Evolutionary conservation across 2,888 invertebrate genomes (phyloP), one percentile per base, ranked within the genome.

Genomic region (Gari tellinella): DNA sequence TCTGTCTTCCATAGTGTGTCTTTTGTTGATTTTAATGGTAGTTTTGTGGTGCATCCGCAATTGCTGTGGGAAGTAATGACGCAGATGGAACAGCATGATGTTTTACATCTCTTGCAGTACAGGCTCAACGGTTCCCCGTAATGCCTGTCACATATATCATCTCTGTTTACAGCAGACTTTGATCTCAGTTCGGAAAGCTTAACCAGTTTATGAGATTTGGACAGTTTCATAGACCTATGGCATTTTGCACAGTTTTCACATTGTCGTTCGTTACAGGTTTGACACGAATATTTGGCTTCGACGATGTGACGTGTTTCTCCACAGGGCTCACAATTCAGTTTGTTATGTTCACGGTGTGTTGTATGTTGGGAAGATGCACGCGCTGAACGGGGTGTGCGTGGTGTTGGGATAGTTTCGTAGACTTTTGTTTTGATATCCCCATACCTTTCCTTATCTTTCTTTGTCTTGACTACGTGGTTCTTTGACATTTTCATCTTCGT

Each of bases 211-310:
- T 78, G 78, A 1, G 63, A 31, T 43, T 74, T 78, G 0, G 78
- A 63, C 62, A 78, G 64, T 55, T 74, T 73, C 78, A 78, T 78
- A 21, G 52, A 67, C 14, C 63, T 53, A 21, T 78, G 78, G 37
- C 73, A 74, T 26, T 51, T 48, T 15, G 48, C 51, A 37, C 78
- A 78, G n/a, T 78, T 73, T 7, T 60, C 58, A 46, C 78, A 78
- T 5, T 74, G 46, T 17, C 64, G 58, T 37, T 78, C 78, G 2
- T 67, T 67, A 40, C 78, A 78, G 21, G 41, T 60, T 21, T 74
- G 66, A 45, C 78, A 78, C 14, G 66, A 38, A 25, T 55, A 68
- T 26, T 48, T 67, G 14, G 78, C 78, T 26, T 55, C 46, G 17
- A 37, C 56, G 0, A 49, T 26, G 23, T 61, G 63, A 37, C 64